Evolutionary conservation across 2,797 vertebrate species (phyloP), one percentile per base, ranked within the genome.

Genomic region (Enteromius mattozi): DNA sequence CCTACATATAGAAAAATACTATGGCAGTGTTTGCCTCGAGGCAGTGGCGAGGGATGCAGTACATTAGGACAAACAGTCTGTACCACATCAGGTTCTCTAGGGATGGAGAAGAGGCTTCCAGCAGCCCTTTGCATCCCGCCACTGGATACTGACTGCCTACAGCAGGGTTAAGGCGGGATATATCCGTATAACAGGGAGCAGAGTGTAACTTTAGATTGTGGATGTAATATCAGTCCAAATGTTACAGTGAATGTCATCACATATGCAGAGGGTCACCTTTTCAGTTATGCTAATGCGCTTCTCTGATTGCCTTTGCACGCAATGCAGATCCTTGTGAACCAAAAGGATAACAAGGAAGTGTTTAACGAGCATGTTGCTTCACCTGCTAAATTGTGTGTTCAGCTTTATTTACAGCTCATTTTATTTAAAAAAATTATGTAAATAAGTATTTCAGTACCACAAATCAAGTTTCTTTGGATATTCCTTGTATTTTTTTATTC

Each of bases 161-260:
- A 86, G 59, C 27, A 24, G 10, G 12, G 75, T 21, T 45, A 30
- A 66, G 75, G 56, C 45, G 66, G 61, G 47, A 69, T 49, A n/a
- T 49, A 79, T 77, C 42, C 42, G 16, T 71, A 80, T 51, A 80
- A 76, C 80, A 79, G 59, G n/a, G 7, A 82, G 27, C 65, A 10
- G 19, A 71, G 24, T 37, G 85, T 84, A 86, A 88, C 80, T 79
- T 45, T 69, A 85, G 80, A 85, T 68, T 80, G 61, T 82, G 80
- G 86, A 87, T 87, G 86, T 82, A 87, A 87, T 87, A 85, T 85
- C 86, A 85, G n/a, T 85, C 79, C 69, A 85, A 85, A 85, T 82
- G 86, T 87, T 85, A 82, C 69, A 59, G 79, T 82, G 40, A 75
- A 56, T 82, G 83, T 78, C 86, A 82, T 72, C 68, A 47, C 47